Evolutionary conservation across 2,888 invertebrate genomes (phyloP), one percentile per base, ranked within the genome.

Genomic region (Chaetogeoica ovagalla): DNA sequence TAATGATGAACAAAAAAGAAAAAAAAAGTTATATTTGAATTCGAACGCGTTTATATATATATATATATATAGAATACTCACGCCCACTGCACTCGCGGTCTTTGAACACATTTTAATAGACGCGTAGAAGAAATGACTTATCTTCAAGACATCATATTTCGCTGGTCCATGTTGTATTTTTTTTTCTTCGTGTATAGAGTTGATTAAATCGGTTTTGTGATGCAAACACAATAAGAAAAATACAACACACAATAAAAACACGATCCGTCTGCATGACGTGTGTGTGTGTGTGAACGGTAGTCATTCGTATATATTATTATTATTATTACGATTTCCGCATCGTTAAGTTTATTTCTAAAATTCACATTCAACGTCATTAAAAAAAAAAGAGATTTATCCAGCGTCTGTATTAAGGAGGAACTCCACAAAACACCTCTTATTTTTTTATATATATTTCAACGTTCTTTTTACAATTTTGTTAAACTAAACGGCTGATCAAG

Each of bases 51-150:
- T 15, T 13, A 21, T 21, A 11, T 43, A 43, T 1, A 1, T 1
- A 4, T 43, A 52, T 13, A 21, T 21, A 11, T 43, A 43, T 1
- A 1, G 6, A 4, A 7, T 7, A 6, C 11, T 43, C 7, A 68
- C 52, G 68, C 68, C 68, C 23, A 52, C 68, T 9, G 23, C 17
- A 11, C 13, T 30, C 30, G 30, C 30, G 30, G 68, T 52, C 48
- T 68, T 68, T 52, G 43, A 55, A 30, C 11, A 55, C 52, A 30
- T 55, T 69, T 69, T 69, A 55, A 69, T 69, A 55, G 52, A 69
- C 52, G 52, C 52, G 21, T 19, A 69, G 30, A 30, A 30, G 30
- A 69, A 60, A 30, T 30, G 68, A 69, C 52, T 30, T 52, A 6
- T 55, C 30, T 30, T 30, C 21, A 19, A 19, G 30, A 30, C 69